These are phyloP conservation scores for Phaetusa simplex DNA, from an alignment of 2,113 vertebrate species.

Conservation along the genomic window DNA sequence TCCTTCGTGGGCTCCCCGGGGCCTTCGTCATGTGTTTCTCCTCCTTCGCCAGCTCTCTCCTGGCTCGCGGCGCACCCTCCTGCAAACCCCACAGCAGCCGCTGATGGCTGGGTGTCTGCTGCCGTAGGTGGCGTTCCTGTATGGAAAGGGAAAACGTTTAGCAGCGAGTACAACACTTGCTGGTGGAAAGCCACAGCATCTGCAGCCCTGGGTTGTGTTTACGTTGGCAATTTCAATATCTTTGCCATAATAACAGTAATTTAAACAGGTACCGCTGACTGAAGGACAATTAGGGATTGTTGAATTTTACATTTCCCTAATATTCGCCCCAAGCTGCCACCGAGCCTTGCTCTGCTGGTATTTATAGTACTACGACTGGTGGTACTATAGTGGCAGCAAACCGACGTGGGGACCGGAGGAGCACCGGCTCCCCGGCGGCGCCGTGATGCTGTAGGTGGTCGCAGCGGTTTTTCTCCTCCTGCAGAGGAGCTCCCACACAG, in stretches of 20 bases:
- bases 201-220: background rate
- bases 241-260: background rate
- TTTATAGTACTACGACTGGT: background rate
- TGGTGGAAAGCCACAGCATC: background rate
- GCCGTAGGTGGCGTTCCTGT: accelerated
- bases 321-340: background rate
- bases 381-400: background rate
- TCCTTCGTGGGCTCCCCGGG: background rate
- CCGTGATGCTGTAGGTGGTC: background rate
- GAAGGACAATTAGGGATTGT: background rate
- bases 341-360: background rate
- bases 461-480: background rate
- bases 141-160: background rate
- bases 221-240: background rate
- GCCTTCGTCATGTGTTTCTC: background rate
- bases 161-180: background rate
- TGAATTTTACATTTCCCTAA: background rate
- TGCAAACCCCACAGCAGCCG: background rate
- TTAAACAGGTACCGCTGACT: background rate
- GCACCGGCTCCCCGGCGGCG: accelerated
- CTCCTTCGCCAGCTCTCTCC: background rate
- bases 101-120: accelerated
- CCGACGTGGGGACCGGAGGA: accelerated
- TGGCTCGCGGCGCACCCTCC: background rate
- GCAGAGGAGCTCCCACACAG: background rate